phyloP scores from a whole-genome alignment of 2,797 vertebrate species.

The Gouania willdenowi region DNA sequence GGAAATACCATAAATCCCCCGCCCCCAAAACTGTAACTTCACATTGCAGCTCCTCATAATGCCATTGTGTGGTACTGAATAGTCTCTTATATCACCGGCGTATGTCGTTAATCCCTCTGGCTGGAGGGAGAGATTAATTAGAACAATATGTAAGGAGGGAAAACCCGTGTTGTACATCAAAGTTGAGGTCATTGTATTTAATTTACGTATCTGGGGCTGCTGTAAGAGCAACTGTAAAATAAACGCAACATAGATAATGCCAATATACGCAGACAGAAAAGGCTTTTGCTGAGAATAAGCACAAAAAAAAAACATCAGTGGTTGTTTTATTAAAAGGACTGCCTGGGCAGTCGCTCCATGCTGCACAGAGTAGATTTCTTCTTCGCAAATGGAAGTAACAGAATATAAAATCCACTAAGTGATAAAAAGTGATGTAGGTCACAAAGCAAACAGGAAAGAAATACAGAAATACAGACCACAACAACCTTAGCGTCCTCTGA shows the following conservation, averaged over 20 bases:
- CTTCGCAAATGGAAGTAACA: slow-evolving; percentile 38
- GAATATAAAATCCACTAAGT: slow-evolving; percentile 26
- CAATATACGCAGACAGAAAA: no score
- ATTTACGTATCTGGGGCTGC: neutral
- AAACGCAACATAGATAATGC: neutral
- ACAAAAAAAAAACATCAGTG: slow-evolving; percentile 18
- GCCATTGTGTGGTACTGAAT: slow-evolving; percentile 5
- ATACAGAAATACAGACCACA: slow-evolving; percentile 4
- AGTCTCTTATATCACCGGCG: slow-evolving; percentile 8
- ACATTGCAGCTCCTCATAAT: slow-evolving; percentile 10
- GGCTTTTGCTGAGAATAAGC: neutral
- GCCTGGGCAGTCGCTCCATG: slow-evolving; percentile 11
- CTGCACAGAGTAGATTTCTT: slow-evolving; percentile 3
- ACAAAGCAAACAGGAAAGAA: slow-evolving; percentile 1
- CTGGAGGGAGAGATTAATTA: slow-evolving; percentile 48
- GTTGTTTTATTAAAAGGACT: no score
- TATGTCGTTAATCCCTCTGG: slow-evolving; percentile 23
- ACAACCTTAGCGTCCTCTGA: no score
- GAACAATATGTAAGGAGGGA: slow-evolving; percentile 29
- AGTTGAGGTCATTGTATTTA: slow-evolving; percentile 21
- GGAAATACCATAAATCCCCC: slow-evolving; percentile 29
- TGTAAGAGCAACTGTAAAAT: neutral
- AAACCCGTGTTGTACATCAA: slow-evolving; percentile 15
- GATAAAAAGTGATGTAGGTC: slow-evolving; percentile 38
- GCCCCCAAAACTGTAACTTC: slow-evolving; percentile 2